A percentile compares a stretch with the other conserved stretches of the same genome.
phyloP scores from a whole-genome alignment of 2,797 vertebrate species.

The Rhabdomys pumilio region DNA sequence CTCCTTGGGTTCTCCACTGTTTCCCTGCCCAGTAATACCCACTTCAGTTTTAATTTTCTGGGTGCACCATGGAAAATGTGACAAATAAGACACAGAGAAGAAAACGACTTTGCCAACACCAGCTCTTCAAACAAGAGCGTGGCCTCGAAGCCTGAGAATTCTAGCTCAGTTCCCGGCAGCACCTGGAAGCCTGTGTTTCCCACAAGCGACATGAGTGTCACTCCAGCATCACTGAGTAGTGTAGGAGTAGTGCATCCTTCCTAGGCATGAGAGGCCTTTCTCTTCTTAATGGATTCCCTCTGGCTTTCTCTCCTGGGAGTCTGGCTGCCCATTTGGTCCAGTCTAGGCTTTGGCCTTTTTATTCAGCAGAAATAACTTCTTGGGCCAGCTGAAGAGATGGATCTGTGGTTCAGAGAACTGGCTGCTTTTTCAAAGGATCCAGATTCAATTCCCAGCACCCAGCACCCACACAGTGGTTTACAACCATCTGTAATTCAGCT shows the following conservation, averaged over 20 bases:
- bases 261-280: neutral
- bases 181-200: neutral
- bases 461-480: neutral
- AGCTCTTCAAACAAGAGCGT: neutral
- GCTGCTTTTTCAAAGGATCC: neutral
- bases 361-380: neutral
- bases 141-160: neutral
- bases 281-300: neutral
- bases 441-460: neutral
- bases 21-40: neutral
- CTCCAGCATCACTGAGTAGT: accelerated
- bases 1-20: neutral
- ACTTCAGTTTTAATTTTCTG: neutral
- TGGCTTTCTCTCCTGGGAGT: neutral
- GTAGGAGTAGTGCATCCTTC: neutral
- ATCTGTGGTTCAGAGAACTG: neutral
- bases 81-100: neutral
- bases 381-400: too few species aligned
- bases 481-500: neutral
- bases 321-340: too few species aligned
- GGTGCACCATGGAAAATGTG: too few species aligned
- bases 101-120: neutral
- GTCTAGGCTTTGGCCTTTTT: neutral
- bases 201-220: accelerated
- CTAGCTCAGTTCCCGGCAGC: neutral